Conservation (phyloP, 2,797 vertebrate genomes). For the Peromyscus aztecus region DNA sequence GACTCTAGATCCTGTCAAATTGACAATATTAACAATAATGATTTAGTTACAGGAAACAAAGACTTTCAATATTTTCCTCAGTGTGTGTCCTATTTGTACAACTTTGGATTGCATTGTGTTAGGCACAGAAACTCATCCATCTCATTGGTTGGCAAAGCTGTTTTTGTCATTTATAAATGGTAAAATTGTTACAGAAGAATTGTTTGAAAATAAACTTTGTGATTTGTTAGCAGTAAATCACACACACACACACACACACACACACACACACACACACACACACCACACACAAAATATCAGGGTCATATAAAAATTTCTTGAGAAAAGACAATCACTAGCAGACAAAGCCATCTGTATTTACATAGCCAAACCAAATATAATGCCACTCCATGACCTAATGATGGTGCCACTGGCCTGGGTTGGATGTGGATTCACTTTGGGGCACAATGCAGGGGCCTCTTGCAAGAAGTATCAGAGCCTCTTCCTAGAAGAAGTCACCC, state of each 20-base stretch:
- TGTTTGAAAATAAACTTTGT: not conserved
- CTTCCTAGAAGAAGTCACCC: no score
- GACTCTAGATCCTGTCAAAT: not conserved
- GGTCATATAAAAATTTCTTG: not conserved
- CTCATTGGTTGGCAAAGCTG: not conserved
- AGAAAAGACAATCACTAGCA: not conserved
- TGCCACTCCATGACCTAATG: accelerated
- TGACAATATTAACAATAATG: not conserved
- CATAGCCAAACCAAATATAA: not conserved
- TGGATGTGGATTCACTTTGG: accelerated
- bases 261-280: not conserved
- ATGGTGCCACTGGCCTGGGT: accelerated
- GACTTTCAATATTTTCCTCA: not conserved
- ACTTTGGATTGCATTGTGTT: not conserved
- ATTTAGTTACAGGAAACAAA: not conserved
- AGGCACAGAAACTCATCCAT: not conserved
- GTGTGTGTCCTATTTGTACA: not conserved
- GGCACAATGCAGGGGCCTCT: accelerated
- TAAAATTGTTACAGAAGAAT: not conserved
- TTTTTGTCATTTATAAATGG: not conserved
- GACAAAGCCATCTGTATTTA: not conserved
- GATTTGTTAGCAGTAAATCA: not conserved
- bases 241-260: not conserved
- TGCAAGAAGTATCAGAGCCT: not conserved
- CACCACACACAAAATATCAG: not conserved